Evolutionary conservation across 2,888 invertebrate genomes (phyloP), one percentile per base, ranked within the genome.

Genomic region (Yponomeuta evonymella): DNA sequence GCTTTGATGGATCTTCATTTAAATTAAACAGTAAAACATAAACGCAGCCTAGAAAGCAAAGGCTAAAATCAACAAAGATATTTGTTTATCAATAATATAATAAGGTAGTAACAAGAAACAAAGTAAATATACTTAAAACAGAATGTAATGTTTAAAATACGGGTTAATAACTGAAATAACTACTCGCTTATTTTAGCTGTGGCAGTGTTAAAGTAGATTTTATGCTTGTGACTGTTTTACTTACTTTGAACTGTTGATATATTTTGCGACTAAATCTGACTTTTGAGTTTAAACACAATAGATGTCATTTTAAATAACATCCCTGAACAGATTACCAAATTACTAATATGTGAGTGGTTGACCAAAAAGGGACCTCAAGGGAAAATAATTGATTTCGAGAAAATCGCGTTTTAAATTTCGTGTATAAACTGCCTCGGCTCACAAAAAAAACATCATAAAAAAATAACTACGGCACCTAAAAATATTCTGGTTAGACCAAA

Each of bases 11-110:
- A n/a, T 67, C 10, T 67, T 43, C 9, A 43, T 36, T 67, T 67
- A 67, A 67, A 67, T 29, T 65, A 30, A 67, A 23, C 30, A 36
- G 51, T 58, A 36, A 67, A 67, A 67, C 48, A 48, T 29, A 43
- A 67, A n/a, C 67, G 33, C n/a, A 81, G 81, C 77, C 83, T 86
- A 89, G 81, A 80, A 87, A 90, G 88, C 88, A 76, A 51, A 83
- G 81, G 84, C 80, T 83, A 82, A 84, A 83, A 48, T 15, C 65
- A 82, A 82, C 77, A 83, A 80, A 82, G 83, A 83, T 30, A 65
- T 74, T 75, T 76, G 33, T 65, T 64, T 64, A 65, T 58, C 51
- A 58, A 58, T 51, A 51, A 51, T 51, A 51, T 33, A 33, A 33
- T 58, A 58, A 58, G 51, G 51, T 58, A 58, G 83, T 84, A 88